Evolutionary conservation across 2,113 vertebrate genomes (phyloP), one percentile per base, ranked within the genome.

Genomic region (Girardinichthys multiradiatus): DNA sequence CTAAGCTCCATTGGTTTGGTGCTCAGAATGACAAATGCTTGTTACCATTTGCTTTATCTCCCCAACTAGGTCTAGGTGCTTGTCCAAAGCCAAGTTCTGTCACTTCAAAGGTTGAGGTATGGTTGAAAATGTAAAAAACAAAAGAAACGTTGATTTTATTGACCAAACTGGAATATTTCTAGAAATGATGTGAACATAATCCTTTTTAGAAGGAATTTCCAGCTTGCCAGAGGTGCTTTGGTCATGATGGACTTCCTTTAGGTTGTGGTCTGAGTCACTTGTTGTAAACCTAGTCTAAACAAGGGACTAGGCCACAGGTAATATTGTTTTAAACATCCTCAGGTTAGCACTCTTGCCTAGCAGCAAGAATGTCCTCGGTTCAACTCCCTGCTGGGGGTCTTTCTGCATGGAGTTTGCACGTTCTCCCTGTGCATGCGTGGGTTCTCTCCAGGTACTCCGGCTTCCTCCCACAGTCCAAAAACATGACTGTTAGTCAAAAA

Each of bases 291-390:
- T 33, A 64, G 81, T 78, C 72, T 81, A 81, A 84, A 76, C 48
- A 51, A 76, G 61, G 64, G 29, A 68, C 64, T 30, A 58, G 65
- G 67, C 73, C 72, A 70, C 77, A 74, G 77, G 72, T 21, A 57
- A 73, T 68, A 73, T 90, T 87, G 86, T 92, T 76, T 76, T 75
- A 75, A 31, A 80, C 48, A 81, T 80, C 72, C 80, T 91, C 85
- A 80, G 60, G 75, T 91, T 90, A 7, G 35, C 10, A 35, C 1
- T 35, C 35, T 35, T 35, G 6, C 10, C 1, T 35, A 35, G 10
- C 35, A 5, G 35, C 35, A 35, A 35, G 10, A 35, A n/a, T n/a
- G n/a, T n/a, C n/a, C n/a, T n/a, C n/a, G n/a, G n/a, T n/a, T n/a
- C n/a, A n/a, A n/a, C n/a, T n/a, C n/a, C n/a, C n/a, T n/a, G n/a